phyloP scores from a whole-genome alignment of 2,797 vertebrate species.

The Nannoperca obscura region DNA sequence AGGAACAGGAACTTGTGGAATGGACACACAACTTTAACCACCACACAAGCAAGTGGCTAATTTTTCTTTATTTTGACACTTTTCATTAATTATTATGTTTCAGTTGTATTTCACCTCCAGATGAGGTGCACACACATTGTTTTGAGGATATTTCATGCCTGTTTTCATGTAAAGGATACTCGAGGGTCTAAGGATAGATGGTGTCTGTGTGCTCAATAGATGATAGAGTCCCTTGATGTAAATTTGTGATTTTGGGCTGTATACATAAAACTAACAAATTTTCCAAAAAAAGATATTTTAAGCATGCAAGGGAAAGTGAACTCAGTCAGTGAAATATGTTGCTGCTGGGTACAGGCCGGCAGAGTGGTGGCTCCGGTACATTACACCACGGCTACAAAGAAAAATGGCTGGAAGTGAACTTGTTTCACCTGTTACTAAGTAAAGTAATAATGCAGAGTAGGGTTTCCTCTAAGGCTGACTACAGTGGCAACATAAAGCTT shows the following conservation, averaged over 20 bases:
- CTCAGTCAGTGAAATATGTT: not conserved
- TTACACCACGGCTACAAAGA: not conserved
- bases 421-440: too few relatives aligned
- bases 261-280: not conserved
- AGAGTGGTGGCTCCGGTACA: not conserved
- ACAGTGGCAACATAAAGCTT: not conserved
- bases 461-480: not conserved
- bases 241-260: not conserved
- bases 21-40: too few relatives aligned
- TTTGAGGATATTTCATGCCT: too few relatives aligned
- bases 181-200: not conserved
- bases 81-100: not conserved
- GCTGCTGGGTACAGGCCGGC: not conserved
- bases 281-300: not conserved
- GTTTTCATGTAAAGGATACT: too few relatives aligned
- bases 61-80: not conserved
- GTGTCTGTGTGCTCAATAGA: not conserved
- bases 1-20: not conserved
- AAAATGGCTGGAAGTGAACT: not conserved
- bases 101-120: too few relatives aligned
- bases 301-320: too few relatives aligned
- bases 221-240: not conserved
- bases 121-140: too few relatives aligned
- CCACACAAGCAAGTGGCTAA: too few relatives aligned
- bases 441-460: too few relatives aligned